Conservation (phyloP, 2,888 invertebrate species). For the Volucella bombylans region DNA sequence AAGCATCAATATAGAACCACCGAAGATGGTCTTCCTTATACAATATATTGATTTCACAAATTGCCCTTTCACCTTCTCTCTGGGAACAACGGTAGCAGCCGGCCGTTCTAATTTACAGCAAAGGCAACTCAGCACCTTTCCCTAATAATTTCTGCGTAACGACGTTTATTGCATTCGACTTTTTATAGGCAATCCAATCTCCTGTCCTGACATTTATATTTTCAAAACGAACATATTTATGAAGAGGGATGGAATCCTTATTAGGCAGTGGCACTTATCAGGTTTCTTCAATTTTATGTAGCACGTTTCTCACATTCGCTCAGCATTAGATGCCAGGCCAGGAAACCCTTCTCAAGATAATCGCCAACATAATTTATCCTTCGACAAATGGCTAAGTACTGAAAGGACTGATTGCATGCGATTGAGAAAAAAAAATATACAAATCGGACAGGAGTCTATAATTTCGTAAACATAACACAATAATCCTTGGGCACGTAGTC, state of each 20-base stretch:
- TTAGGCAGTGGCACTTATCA: slow-evolving; percentile 17
- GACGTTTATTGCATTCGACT: slow-evolving; percentile 20
- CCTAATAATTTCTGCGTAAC: not conserved
- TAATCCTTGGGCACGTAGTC: slow-evolving; percentile 17
- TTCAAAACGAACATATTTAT: not conserved
- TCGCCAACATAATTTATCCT: not conserved
- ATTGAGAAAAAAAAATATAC: not conserved
- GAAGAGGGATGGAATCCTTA: slow-evolving; percentile 16
- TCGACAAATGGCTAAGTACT: not conserved
- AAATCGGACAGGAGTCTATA: slow-evolving; percentile 7
- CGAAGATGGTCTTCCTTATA: no score
- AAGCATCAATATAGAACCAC: no score
- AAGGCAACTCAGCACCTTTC: not conserved
- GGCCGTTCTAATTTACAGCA: not conserved
- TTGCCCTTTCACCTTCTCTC: no score
- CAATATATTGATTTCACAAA: no score
- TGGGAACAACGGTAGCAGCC: not conserved
- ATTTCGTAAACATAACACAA: slow-evolving; percentile 20
- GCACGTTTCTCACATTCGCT: slow-evolving; percentile 17
- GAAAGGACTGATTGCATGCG: not conserved
- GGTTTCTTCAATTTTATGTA: slow-evolving; percentile 1
- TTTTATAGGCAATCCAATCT: slow-evolving; percentile 32
- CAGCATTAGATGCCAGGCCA: no score
- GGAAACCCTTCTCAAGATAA: slow-evolving; percentile 1
- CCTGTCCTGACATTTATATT: not conserved